Conservation (phyloP, 2,888 invertebrate species). For the Dryomyza anilis region DNA sequence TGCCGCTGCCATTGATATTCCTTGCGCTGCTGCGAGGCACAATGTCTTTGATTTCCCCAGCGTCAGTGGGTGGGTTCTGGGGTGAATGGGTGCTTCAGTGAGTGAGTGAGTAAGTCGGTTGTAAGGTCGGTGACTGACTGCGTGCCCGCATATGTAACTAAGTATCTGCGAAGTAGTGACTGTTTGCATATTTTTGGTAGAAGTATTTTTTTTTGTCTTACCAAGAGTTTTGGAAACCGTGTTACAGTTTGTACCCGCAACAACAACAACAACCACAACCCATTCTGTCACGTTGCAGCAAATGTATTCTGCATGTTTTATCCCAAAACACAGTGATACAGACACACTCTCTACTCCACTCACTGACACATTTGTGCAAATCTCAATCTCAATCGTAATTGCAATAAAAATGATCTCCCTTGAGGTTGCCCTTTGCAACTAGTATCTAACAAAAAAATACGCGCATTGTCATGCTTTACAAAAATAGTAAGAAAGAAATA, state of each 20-base stretch:
- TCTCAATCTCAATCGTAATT: neutral
- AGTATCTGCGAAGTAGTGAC: no score
- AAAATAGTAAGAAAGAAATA: no score
- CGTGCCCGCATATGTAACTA: no score
- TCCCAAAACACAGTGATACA: slow-evolving; percentile 14
- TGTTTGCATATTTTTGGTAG: no score
- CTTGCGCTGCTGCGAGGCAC: slow-evolving; percentile 27
- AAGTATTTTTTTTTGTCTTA: no score
- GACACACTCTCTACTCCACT: slow-evolving; percentile 28
- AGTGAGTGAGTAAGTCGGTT: neutral
- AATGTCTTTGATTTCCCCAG: slow-evolving; percentile 42
- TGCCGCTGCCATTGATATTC: slow-evolving; percentile 19
- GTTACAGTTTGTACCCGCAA: neutral
- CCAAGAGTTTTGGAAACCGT: no score
- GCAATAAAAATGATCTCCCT: slow-evolving; percentile 17
- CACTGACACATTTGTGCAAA: neutral
- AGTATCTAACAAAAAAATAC: neutral
- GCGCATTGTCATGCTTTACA: neutral
- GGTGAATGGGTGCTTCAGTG: no score
- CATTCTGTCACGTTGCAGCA: slow-evolving; percentile 8
- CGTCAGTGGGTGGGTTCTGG: no score
- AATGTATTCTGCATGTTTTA: neutral
- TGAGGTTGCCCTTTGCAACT: neutral
- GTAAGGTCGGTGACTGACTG: neutral
- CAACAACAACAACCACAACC: neutral